A percentile compares a stretch with the other conserved stretches of the same genome.
phyloP scores from a whole-genome alignment of 2,888 invertebrate species.

The Fragum whitleyi region DNA sequence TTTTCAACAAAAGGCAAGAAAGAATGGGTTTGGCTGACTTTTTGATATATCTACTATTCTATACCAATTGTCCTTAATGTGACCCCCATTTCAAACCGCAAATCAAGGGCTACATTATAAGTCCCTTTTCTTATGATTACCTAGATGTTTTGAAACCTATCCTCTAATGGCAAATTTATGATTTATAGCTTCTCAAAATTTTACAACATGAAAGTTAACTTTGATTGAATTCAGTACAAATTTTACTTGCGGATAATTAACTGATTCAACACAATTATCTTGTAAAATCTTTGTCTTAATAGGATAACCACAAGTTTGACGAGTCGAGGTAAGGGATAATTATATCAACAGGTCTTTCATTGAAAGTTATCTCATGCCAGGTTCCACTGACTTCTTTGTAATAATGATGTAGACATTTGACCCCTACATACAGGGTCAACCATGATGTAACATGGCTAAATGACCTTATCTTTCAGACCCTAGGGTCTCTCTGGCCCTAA shows the following conservation, averaged over 20 bases:
- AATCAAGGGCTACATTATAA: neutral
- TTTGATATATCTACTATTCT: too few species aligned
- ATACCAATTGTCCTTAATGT: neutral
- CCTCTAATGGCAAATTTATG: neutral
- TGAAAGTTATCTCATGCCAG: neutral
- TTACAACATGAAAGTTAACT: too few species aligned
- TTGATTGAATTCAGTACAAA: too few species aligned
- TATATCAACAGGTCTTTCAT: conserved; percentile 23
- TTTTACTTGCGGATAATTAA: too few species aligned
- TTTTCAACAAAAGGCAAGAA: too few species aligned
- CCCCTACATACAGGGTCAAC: conserved; percentile 19
- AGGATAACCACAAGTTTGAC: neutral
- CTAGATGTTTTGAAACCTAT: neutral
- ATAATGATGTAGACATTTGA: conserved; percentile 62
- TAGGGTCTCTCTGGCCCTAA: conserved; percentile 20
- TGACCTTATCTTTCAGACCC: conserved; percentile 13
- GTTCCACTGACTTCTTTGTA: conserved; percentile 20
- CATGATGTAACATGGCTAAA: conserved; percentile 17
- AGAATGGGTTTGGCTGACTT: too few species aligned
- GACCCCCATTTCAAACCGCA: neutral
- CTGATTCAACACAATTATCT: neutral
- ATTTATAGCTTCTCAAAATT: too few species aligned
- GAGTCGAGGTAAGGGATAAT: neutral
- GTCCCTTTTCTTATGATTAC: neutral
- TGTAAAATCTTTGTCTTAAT: neutral